These are phyloP conservation scores for Caenorhabditis briggsae DNA, from an alignment of 1,140 invertebrate species.

Conservation along the genomic window DNA sequence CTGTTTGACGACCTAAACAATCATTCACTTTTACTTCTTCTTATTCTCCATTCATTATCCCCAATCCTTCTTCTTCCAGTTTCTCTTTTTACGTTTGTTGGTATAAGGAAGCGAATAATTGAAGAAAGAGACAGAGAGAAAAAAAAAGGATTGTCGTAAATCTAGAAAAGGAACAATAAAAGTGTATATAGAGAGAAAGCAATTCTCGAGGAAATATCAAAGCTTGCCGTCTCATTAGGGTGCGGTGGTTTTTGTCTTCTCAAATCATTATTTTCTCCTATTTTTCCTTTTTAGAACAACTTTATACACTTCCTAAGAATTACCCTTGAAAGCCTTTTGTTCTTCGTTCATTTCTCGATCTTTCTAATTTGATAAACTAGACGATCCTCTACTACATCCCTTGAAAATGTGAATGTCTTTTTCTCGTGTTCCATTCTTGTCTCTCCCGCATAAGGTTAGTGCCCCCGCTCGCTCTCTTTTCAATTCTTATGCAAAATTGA, in stretches of 20 bases:
- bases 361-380: conserved; percentile 37
- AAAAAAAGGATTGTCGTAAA: not conserved
- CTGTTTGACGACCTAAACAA: conserved; percentile 42
- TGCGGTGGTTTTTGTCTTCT: conserved; percentile 10
- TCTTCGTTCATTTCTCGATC: conserved; percentile 26
- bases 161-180: conserved; percentile 18
- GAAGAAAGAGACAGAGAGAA: not conserved
- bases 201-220: not conserved
- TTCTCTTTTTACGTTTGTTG: conserved; percentile 5
- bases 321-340: conserved; percentile 49
- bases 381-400: not conserved
- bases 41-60: conserved; percentile 27
- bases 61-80: not conserved
- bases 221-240: conserved; percentile 2
- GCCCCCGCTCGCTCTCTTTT: not conserved
- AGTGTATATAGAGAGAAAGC: not conserved
- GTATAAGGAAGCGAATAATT: conserved; percentile 11
- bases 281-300: not conserved
- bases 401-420: conserved; percentile 38
- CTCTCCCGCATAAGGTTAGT: conserved; percentile 35
- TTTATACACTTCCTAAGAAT: not conserved
- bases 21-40: conserved; percentile 48
- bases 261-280: not conserved
- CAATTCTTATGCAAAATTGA: conserved; percentile 53
- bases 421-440: not conserved